Percentiles rank a stretch among this genome's conserved stretches.
Conservation (phyloP, 2,888 invertebrate genomes). For the Priocnemis perturbator region DNA sequence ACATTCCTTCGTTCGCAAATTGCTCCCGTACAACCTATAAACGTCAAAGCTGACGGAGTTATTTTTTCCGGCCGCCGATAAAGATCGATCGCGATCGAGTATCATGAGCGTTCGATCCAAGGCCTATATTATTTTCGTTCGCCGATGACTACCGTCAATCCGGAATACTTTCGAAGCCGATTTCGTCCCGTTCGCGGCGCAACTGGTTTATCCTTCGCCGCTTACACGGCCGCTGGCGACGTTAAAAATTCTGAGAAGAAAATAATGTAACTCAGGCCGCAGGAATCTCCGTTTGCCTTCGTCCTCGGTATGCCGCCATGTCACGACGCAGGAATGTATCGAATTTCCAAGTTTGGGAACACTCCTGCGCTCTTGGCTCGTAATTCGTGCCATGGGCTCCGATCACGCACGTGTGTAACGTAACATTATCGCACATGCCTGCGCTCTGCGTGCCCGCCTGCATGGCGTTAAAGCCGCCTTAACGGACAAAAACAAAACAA, state of each 20-base stretch:
- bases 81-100: too few relatives aligned
- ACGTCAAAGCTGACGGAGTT: too few relatives aligned
- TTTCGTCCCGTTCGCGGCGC: not conserved
- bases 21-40: too few relatives aligned
- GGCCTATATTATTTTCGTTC: too few relatives aligned
- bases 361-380: slow-evolving; percentile 53
- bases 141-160: too few relatives aligned
- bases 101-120: too few relatives aligned
- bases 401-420: slow-evolving; percentile 39
- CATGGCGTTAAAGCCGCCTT: slow-evolving; percentile 9
- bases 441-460: slow-evolving; percentile 18
- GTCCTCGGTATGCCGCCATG: slow-evolving; percentile 48
- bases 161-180: too few relatives aligned
- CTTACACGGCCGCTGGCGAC: slow-evolving; percentile 1
- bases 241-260: slow-evolving; percentile 48
- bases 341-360: slow-evolving; percentile 71
- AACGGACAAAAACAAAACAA: not conserved
- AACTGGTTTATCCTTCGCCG: slow-evolving; percentile 17
- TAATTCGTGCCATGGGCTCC: slow-evolving; percentile 68
- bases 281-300: slow-evolving; percentile 51
- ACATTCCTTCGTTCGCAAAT: too few relatives aligned
- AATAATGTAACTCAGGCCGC: slow-evolving; percentile 42
- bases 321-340: slow-evolving; percentile 66
- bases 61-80: too few relatives aligned
- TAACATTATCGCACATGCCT: slow-evolving; percentile 22